Percentiles rank a stretch among this genome's conserved stretches.
Evolutionary conservation across 2,797 vertebrate species (phyloP).

Genomic region (Argya squamiceps): DNA sequence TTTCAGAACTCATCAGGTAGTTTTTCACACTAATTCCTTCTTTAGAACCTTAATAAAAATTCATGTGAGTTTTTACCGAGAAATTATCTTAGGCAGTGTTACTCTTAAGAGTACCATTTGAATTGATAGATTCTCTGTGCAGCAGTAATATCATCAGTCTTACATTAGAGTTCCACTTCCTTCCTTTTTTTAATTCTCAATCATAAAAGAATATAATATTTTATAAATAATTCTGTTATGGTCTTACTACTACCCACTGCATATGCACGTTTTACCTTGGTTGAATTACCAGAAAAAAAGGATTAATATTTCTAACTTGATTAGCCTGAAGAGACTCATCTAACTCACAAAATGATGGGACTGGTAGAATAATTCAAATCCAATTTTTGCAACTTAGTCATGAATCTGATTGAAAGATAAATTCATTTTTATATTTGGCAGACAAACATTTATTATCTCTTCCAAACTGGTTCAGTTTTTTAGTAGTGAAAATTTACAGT

Average conservation of each 20-base stretch:
- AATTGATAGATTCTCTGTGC: background rate
- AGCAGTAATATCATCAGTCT: background rate
- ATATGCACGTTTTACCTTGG: background rate
- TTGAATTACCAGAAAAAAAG: background rate
- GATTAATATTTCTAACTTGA: background rate
- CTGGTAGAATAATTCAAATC: background rate
- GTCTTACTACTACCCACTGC: background rate
- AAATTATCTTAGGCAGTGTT: background rate
- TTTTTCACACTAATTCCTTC: background rate
- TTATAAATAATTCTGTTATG: background rate
- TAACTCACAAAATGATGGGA: background rate
- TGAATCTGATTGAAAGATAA: background rate
- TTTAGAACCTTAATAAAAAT: background rate
- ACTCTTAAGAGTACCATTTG: background rate
- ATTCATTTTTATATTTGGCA: background rate
- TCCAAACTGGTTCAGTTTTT: background rate
- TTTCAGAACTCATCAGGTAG: background rate
- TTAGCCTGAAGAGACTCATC: background rate
- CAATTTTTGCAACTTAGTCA: background rate
- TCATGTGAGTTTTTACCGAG: background rate
- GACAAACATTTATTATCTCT: background rate
- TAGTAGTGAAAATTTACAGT: constrained; percentile 2
- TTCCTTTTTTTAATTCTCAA: background rate
- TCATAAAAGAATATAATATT: background rate
- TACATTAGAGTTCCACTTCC: background rate